Conservation (phyloP, 2,113 vertebrate species). For the Baryphthengus martii region DNA sequence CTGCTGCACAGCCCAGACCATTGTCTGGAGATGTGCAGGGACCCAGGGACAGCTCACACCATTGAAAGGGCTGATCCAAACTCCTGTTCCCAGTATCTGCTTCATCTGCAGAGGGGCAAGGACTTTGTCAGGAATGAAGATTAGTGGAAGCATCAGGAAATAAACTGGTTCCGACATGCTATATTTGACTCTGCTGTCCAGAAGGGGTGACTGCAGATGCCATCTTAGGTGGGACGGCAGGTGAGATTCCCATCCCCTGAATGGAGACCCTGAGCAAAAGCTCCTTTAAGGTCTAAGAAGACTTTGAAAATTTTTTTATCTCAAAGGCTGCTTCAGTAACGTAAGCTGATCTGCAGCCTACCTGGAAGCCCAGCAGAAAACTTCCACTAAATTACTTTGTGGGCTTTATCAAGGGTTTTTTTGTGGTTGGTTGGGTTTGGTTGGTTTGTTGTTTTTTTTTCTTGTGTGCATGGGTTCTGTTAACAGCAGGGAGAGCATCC, state of each 20-base stretch:
- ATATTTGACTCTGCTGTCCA: neutral
- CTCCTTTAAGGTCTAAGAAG: neutral
- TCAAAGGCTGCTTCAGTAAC: neutral
- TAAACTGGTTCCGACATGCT: neutral
- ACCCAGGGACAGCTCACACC: neutral
- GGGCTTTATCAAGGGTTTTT: neutral
- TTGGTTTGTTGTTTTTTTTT: neutral
- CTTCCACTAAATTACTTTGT: neutral
- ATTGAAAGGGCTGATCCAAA: neutral
- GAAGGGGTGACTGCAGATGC: neutral
- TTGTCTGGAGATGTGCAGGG: neutral
- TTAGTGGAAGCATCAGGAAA: neutral
- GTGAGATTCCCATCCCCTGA: neutral
- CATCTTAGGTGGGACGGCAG: neutral
- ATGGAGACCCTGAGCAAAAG: neutral
- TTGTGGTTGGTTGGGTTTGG: neutral
- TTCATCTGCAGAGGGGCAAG: neutral
- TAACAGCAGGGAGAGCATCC: rapidly evolving
- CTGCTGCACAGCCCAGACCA: neutral
- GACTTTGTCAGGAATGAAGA: neutral
- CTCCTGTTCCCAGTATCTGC: neutral
- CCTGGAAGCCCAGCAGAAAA: neutral
- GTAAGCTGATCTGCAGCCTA: neutral
- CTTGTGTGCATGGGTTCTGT: neutral
- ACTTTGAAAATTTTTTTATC: neutral